Evolutionary conservation across 2,113 vertebrate genomes (phyloP), one percentile per base, ranked within the genome.

Genomic region (Heterotis niloticus): DNA sequence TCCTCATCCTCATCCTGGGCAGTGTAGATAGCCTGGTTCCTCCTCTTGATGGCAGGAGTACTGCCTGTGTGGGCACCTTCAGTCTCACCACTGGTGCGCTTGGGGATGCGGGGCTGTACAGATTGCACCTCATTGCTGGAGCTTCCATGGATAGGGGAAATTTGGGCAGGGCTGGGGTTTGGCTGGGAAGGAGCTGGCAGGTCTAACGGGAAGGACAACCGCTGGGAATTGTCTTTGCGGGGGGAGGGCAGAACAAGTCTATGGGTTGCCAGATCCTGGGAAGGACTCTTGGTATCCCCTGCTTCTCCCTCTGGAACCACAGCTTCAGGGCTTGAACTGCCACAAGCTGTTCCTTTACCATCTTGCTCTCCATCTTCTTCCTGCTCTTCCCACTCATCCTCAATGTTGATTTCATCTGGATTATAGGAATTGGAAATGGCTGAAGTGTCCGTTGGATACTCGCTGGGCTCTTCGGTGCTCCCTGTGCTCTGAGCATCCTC

Each of bases 361-460:
- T 16, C 71, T 34, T 62, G 60, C 18, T 17, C 66, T 26, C 62
- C 78, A 1, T 66, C 83, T 17, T 91, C 94, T n/a, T 93, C 94
- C 0, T 93, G 94, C 0, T 92, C 94, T 44, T 89, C 91, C 87
- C 95, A 96, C 18, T 95, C 94, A 0, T 98, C 96, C 77, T 98
- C 97, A 76, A 99, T 90, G 69, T 94, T 91, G 79, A 99, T 99
- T 88, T 99, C 97, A 66, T 99, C 98, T 0, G 98, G 98, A 82
- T 99, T 99, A 75, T 93, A 84, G 17, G 95, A 98, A 1, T 84
- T 91, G 0, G 94, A 96, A 73, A 96, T 81, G 26, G 90, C 91
- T 0, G 96, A 99, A 0, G 92, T 92, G 83, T 98, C 96, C 0
- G 94, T 95, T 0, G 90, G 95, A 81, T 96, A 97, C 54, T 97